These are phyloP conservation scores for Pseudolaguvia tuberculata DNA, from an alignment of 2,113 vertebrate genomes.

Conservation along the genomic window DNA sequence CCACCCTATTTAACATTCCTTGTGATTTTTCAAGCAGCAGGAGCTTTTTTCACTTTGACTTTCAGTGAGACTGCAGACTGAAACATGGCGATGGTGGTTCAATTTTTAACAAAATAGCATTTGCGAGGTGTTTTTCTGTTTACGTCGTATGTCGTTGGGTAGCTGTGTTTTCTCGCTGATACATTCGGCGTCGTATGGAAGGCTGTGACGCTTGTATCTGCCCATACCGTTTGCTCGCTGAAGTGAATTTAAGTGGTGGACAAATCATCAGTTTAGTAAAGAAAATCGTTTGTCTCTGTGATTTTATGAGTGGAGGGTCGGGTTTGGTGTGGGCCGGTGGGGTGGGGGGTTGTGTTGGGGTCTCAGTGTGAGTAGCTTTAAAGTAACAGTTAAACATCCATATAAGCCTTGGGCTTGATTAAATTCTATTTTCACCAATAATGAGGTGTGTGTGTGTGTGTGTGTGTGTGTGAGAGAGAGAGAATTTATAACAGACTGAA, in stretches of 20 bases:
- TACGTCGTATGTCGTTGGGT: background rate
- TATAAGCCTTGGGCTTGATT: no score
- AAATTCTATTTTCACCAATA: no score
- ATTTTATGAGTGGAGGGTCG: no score
- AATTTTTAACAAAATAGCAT: background rate
- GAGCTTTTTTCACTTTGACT: constrained; percentile 11
- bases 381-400: no score
- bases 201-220: background rate
- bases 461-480: no score
- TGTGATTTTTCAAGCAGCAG: constrained; percentile 27
- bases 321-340: no score
- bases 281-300: no score
- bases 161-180: background rate
- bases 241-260: background rate
- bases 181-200: background rate
- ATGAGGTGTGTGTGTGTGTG: no score
- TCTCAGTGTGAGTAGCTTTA: no score
- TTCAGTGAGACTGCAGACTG: constrained; percentile 4
- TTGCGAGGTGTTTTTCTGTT: background rate
- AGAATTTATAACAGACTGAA: no score
- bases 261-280: background rate
- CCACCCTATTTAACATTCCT: constrained; percentile 33
- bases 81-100: constrained; percentile 8
- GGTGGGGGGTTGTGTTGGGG: no score
- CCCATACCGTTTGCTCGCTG: background rate